A percentile compares a stretch with the other conserved stretches of the same genome.
Evolutionary conservation across 1,140 invertebrate species (phyloP).

Genomic region (Myzus persicae): DNA sequence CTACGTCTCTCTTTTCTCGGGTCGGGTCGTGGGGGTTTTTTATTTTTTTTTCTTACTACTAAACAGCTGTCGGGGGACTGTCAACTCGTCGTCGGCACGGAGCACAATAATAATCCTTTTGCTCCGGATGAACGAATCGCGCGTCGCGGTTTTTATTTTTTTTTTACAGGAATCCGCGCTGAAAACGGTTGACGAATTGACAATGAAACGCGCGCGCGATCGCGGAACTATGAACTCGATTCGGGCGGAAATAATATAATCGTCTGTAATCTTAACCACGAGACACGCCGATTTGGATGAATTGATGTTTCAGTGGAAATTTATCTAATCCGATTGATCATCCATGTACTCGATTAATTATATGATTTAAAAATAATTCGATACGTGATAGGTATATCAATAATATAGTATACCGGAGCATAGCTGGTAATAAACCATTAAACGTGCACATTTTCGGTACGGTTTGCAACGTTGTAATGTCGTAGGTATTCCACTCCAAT

Average conservation of each 20-base stretch:
- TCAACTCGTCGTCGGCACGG: constrained; percentile 41
- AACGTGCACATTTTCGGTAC: background rate
- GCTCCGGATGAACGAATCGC: constrained; percentile 52
- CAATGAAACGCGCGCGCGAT: constrained; percentile 1
- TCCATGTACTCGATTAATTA: background rate
- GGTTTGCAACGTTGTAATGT: background rate
- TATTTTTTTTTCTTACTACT: constrained; percentile 20
- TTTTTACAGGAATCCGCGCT: constrained; percentile 19
- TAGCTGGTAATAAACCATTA: background rate
- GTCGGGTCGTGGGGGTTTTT: no score
- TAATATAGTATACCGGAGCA: background rate
- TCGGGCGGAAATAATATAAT: background rate
- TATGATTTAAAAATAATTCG: background rate
- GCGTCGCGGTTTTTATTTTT: constrained; percentile 7
- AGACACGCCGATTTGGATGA: background rate
- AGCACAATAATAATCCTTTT: constrained; percentile 50
- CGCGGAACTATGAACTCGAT: constrained; percentile 5
- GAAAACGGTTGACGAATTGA: constrained; percentile 25
- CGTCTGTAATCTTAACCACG: no score
- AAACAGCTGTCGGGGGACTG: constrained; percentile 54
- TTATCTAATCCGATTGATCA: background rate
- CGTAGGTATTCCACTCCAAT: background rate
- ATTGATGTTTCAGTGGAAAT: background rate
- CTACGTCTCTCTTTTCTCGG: constrained; percentile 44
- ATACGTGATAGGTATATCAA: background rate